Conservation (phyloP, 2,797 vertebrate species). For the Gadopsis marmoratus region DNA sequence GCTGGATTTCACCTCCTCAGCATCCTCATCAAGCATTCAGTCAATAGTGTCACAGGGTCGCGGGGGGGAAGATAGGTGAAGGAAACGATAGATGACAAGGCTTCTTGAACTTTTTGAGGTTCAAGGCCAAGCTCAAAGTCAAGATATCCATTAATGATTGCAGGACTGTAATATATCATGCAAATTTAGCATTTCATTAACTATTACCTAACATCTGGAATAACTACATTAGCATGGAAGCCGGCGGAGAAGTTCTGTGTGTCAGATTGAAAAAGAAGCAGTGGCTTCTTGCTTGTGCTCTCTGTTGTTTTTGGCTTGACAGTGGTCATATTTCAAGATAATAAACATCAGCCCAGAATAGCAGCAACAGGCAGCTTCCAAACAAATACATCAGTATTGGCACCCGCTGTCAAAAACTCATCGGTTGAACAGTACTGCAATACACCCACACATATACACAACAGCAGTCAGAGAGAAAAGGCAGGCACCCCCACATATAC, state of each 20-base stretch:
- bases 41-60: constrained; percentile 86
- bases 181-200: constrained; percentile 29
- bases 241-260: not conserved
- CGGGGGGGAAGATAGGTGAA: constrained; percentile 12
- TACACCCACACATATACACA: constrained; percentile 16
- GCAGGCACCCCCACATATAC: not conserved
- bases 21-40: constrained; percentile 89
- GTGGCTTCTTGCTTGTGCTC: constrained; percentile 17
- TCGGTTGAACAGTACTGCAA: not conserved
- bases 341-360: constrained; percentile 49
- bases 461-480: not conserved
- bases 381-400: constrained; percentile 52
- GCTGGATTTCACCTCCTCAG: constrained; percentile 92
- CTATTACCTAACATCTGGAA: constrained; percentile 6
- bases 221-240: not conserved
- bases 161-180: constrained; percentile 17
- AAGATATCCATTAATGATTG: constrained; percentile 5
- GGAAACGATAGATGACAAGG: constrained; percentile 57
- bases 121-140: constrained; percentile 67
- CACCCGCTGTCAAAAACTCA: constrained; percentile 55
- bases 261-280: not conserved
- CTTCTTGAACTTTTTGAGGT: constrained; percentile 39
- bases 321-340: constrained; percentile 52
- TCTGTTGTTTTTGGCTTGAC: constrained; percentile 42
- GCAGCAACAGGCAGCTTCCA: constrained; percentile 40